Evolutionary conservation across 2,888 invertebrate species (phyloP).

Genomic region (Melanchra persicariae): DNA sequence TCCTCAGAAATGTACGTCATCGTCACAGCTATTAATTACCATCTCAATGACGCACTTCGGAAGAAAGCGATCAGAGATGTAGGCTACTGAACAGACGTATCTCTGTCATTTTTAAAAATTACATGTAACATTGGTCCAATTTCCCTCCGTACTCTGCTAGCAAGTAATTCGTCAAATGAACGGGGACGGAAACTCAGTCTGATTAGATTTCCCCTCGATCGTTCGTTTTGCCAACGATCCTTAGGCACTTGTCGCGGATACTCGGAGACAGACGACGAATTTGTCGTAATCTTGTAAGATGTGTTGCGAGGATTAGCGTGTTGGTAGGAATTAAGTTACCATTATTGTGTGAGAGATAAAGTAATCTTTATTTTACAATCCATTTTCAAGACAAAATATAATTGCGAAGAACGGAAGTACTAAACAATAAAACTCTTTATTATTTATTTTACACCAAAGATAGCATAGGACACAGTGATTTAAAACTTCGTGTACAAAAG

Average conservation of each 20-base stretch:
- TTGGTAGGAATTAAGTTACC: constrained; percentile 12
- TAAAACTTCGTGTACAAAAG: background rate
- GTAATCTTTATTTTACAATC: too few species aligned
- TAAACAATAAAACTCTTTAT: background rate
- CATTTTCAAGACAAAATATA: too few species aligned
- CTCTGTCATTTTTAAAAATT: constrained; percentile 36
- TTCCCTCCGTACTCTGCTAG: constrained; percentile 30
- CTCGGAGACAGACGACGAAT: constrained; percentile 20
- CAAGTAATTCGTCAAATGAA: constrained; percentile 51
- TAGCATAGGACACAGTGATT: background rate
- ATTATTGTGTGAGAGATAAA: background rate
- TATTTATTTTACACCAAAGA: background rate
- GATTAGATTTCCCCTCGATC: constrained; percentile 58
- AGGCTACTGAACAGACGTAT: constrained; percentile 10
- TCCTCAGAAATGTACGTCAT: constrained; percentile 11
- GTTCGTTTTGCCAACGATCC: constrained; percentile 46
- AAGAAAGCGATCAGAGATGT: constrained; percentile 28
- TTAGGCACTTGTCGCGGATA: constrained; percentile 15
- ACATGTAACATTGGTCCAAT: constrained; percentile 33
- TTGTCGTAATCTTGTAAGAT: constrained; percentile 26
- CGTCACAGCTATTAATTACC: constrained; percentile 30
- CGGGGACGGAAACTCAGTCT: constrained; percentile 37
- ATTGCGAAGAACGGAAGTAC: background rate
- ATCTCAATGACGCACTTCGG: constrained; percentile 39
- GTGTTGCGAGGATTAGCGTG: constrained; percentile 9